Evolutionary conservation across 2,797 vertebrate species (phyloP).

Genomic region (Typhlichthys subterraneus): DNA sequence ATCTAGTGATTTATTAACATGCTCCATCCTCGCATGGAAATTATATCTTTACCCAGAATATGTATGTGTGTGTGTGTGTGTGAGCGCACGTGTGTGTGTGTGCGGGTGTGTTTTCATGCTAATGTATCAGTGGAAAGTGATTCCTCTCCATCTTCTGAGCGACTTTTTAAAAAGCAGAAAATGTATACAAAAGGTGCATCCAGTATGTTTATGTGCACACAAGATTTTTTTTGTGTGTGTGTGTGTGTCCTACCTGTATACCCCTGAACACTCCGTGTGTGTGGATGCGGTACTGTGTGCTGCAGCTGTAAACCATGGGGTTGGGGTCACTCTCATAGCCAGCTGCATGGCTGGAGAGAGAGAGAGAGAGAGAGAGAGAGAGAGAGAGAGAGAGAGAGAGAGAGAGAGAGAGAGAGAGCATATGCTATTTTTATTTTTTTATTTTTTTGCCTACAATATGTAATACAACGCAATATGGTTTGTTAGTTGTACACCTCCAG

Average conservation of each 20-base stretch:
- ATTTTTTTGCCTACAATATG: no score
- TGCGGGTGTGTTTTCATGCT: conserved; percentile 45
- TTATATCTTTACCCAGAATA: conserved; percentile 61
- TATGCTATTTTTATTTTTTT: neutral
- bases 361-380: conserved; percentile 17
- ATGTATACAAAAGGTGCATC: conserved; percentile 7
- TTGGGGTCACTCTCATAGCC: conserved; percentile 94
- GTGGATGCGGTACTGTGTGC: conserved; percentile 98
- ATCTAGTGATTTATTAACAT: conserved; percentile 81
- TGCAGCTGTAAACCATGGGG: conserved; percentile 96
- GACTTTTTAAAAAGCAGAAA: conserved; percentile 41
- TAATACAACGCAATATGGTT: no score
- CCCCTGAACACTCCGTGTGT: conserved; percentile 96
- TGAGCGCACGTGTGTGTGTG: conserved; percentile 22
- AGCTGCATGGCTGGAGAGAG: conserved; percentile 81
- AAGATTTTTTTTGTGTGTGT: conserved; percentile 4
- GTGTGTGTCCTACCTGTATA: conserved; percentile 62
- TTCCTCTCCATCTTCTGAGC: conserved; percentile 63
- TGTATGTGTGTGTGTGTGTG: conserved; percentile 9
- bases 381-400: conserved; percentile 3
- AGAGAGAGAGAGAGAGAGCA: conserved; percentile 7
- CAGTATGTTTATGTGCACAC: conserved; percentile 6
- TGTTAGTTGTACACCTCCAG: no score
- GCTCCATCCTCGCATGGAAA: conserved; percentile 71
- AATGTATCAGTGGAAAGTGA: conserved; percentile 73